Percentiles rank a stretch among this genome's conserved stretches.
Evolutionary conservation across 2,113 vertebrate species (phyloP).

Genomic region (Cryptotis parvus): DNA sequence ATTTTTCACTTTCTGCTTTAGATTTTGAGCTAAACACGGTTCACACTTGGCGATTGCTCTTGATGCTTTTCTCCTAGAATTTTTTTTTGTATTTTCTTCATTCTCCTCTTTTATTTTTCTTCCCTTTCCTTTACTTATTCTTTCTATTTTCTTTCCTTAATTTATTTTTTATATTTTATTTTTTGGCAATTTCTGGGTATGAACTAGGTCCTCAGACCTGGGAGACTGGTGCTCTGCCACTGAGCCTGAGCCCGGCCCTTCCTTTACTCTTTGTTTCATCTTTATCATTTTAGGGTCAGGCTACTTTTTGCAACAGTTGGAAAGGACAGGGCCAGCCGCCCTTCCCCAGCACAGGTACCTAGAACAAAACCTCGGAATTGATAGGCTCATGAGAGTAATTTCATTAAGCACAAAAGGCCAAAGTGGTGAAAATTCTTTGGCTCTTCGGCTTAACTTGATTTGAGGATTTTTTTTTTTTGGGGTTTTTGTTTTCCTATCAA

Average conservation of each 20-base stretch:
- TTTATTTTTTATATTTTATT: too few species aligned
- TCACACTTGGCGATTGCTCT: background rate
- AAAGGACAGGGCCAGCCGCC: background rate
- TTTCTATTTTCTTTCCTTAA: too few species aligned
- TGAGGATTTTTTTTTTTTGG: too few species aligned
- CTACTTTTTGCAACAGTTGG: background rate
- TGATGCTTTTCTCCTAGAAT: rapidly evolving
- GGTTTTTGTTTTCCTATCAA: background rate
- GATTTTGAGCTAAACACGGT: background rate
- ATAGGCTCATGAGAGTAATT: background rate
- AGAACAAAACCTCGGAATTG: background rate
- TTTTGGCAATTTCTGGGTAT: too few species aligned
- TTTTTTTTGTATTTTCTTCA: background rate
- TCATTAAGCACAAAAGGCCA: background rate
- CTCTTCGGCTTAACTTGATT: background rate
- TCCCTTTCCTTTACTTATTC: too few species aligned
- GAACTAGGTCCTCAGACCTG: too few species aligned
- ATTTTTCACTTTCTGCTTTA: background rate
- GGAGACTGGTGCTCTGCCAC: too few species aligned
- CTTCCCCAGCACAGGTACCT: background rate
- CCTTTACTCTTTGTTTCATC: background rate
- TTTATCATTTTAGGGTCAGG: background rate
- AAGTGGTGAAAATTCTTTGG: background rate
- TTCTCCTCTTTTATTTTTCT: background rate
- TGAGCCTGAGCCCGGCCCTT: background rate